Evolutionary conservation across 1,140 invertebrate species (phyloP).

Genomic region (Hyles euphorbiae): DNA sequence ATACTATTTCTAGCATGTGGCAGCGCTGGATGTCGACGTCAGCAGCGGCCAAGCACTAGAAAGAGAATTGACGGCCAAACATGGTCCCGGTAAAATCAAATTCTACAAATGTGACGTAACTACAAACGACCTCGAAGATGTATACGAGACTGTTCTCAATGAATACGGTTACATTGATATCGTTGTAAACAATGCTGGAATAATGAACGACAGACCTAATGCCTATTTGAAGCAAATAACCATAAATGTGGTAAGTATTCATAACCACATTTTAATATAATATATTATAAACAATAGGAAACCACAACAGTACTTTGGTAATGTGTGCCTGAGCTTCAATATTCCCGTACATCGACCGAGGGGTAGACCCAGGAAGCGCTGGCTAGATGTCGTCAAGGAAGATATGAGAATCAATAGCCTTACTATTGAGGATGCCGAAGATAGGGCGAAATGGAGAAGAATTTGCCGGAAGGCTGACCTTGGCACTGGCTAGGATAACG

Average conservation of each 20-base stretch:
- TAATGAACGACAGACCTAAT: slow-evolving; percentile 35
- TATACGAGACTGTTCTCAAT: slow-evolving; percentile 20
- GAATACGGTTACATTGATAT: slow-evolving; percentile 78
- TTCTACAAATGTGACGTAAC: slow-evolving; percentile 37
- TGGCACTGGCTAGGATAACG: no score
- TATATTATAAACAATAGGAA: neutral
- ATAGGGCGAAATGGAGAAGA: no score
- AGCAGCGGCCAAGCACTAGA: slow-evolving; percentile 19
- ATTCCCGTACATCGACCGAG: no score
- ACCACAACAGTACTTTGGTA: neutral
- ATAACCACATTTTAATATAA: neutral
- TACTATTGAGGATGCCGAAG: no score
- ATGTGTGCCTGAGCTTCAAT: no score
- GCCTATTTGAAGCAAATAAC: slow-evolving; percentile 37
- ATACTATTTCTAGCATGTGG: slow-evolving; percentile 24
- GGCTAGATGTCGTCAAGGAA: no score
- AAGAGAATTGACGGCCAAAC: slow-evolving; percentile 22
- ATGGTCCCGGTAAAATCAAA: slow-evolving; percentile 21
- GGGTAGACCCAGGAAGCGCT: no score
- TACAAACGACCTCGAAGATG: slow-evolving; percentile 19
- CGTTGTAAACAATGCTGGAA: slow-evolving; percentile 80
- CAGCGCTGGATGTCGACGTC: slow-evolving; percentile 28
- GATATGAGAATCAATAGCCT: no score
- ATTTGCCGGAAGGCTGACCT: no score
- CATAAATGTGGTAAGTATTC: slow-evolving; percentile 49